Evolutionary conservation across 2,113 vertebrate genomes (phyloP).

Genomic region (Ciconia boyciana): DNA sequence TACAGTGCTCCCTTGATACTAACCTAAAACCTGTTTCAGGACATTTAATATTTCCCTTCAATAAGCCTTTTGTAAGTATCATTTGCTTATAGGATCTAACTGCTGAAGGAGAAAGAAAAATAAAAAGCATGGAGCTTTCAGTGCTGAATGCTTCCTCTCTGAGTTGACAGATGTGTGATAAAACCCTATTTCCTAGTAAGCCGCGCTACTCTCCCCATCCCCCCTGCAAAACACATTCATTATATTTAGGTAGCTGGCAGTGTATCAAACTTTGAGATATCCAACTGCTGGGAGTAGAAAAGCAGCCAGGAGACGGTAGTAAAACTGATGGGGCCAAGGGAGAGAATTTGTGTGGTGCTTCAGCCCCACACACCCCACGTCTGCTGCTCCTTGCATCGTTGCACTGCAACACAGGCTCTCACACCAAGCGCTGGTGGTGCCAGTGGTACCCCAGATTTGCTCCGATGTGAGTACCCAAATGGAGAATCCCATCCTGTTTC

Average conservation of each 20-base stretch:
- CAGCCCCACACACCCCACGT: rapidly evolving
- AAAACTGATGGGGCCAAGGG: not conserved
- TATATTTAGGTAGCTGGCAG: not conserved
- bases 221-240: not conserved
- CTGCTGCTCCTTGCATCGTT: not conserved
- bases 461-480: rapidly evolving
- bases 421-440: rapidly evolving
- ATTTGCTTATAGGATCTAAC: not conserved
- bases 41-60: not conserved
- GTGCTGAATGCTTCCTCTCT: not conserved
- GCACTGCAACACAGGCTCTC: not conserved
- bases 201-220: not conserved
- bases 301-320: not conserved
- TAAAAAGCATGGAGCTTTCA: not conserved
- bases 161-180: not conserved
- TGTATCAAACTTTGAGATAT: not conserved
- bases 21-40: not conserved
- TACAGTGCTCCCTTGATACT: not conserved
- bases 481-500: not conserved
- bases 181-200: not conserved
- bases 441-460: not conserved
- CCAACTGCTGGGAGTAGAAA: not conserved
- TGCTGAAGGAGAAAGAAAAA: not conserved
- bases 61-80: not conserved
- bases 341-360: not conserved